A percentile compares a stretch with the other conserved stretches of the same genome.
These are phyloP conservation scores for Rousettus leschenaultii DNA, from an alignment of 2,113 vertebrate species.

Conservation along the genomic window DNA sequence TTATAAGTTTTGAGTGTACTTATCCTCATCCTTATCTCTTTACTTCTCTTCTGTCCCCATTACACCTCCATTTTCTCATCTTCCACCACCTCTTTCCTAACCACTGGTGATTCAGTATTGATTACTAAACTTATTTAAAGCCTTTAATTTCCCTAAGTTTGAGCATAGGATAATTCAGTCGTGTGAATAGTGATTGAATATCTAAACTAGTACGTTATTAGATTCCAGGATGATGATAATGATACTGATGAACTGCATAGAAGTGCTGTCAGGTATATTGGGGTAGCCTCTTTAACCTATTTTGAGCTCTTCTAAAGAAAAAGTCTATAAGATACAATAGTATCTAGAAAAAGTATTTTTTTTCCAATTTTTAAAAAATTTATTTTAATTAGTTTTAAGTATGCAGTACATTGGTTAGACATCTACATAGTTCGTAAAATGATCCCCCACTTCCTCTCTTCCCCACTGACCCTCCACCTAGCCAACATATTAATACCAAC, in stretches of 20 bases:
- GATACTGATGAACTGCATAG: not conserved
- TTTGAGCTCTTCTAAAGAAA: conserved; percentile 22
- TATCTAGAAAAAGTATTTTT: not conserved
- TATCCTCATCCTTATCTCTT: not conserved
- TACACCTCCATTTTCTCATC: not conserved
- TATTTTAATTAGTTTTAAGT: too few species aligned
- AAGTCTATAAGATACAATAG: not conserved
- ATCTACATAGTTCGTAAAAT: too few species aligned
- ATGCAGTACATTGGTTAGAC: too few species aligned
- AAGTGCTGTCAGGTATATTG: not conserved
- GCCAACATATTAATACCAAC: too few species aligned
- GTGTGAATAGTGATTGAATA: not conserved
- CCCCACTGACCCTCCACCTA: too few species aligned
- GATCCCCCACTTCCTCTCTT: too few species aligned
- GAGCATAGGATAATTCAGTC: not conserved
- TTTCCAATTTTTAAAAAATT: too few species aligned
- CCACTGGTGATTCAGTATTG: not conserved
- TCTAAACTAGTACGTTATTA: not conserved
- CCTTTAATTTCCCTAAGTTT: not conserved
- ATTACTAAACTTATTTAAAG: not conserved
- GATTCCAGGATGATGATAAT: not conserved
- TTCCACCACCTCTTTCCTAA: not conserved
- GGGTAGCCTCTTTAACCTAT: not conserved
- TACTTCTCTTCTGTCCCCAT: not conserved
- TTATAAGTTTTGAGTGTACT: not conserved